Conservation (phyloP, 2,797 vertebrate genomes). For the Scyliorhinus canicula region DNA sequence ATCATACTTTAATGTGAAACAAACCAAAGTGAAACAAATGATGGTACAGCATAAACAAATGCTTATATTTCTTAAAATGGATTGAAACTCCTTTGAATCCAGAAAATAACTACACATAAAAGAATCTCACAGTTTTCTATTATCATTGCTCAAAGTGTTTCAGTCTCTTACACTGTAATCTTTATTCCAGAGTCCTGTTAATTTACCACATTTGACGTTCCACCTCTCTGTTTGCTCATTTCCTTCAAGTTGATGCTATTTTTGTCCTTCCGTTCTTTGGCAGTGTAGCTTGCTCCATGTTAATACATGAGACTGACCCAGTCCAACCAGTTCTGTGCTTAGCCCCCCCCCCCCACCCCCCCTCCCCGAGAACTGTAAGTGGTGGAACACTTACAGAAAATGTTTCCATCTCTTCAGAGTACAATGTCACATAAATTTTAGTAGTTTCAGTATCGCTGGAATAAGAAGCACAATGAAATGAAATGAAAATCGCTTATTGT, state of each 20-base stretch:
- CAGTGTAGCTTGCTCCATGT: background rate
- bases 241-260: slow-evolving; percentile 20
- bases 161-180: background rate
- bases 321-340: background rate
- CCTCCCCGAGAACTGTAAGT: background rate
- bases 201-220: slow-evolving; percentile 13
- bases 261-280: background rate
- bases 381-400: background rate
- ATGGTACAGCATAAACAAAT: slow-evolving; percentile 13
- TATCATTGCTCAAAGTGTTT: background rate
- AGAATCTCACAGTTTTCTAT: background rate
- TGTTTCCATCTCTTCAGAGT: background rate
- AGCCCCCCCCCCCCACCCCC: background rate
- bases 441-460: background rate
- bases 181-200: background rate
- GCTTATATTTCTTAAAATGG: background rate
- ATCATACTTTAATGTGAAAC: background rate
- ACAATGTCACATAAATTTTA: background rate
- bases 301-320: background rate
- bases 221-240: slow-evolving; percentile 24
- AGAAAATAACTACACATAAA: background rate
- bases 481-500: no score
- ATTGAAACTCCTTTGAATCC: background rate
- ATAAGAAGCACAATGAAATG: background rate
- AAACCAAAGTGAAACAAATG: background rate